Evolutionary conservation across 2,797 vertebrate genomes (phyloP).

Genomic region (Astyanax mexicanus): DNA sequence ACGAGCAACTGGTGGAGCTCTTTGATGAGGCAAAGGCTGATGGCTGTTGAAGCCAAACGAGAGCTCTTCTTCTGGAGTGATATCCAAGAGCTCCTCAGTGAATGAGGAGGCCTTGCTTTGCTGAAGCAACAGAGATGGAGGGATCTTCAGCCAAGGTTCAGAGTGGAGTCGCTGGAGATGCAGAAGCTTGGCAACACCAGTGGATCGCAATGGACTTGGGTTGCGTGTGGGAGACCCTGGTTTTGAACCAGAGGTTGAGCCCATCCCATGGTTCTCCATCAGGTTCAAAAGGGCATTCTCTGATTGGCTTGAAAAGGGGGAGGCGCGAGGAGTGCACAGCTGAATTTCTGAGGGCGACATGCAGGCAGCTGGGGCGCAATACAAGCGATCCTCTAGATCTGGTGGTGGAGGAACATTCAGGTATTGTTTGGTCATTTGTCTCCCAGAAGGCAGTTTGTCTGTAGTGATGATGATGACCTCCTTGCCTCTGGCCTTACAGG

Average conservation of each 20-base stretch:
- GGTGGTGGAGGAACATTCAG: conserved; percentile 84
- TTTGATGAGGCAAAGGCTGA: conserved; percentile 55
- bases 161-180: conserved; percentile 75
- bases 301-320: conserved; percentile 65
- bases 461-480: conserved; percentile 93
- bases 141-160: conserved; percentile 81
- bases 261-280: conserved; percentile 68
- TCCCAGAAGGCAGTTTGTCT: conserved; percentile 80
- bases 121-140: conserved; percentile 73
- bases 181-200: conserved; percentile 71
- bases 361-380: conserved; percentile 61
- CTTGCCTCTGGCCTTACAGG: conserved; percentile 84
- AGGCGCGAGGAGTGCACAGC: conserved; percentile 67
- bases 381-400: conserved; percentile 73
- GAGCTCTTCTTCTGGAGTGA: conserved; percentile 78
- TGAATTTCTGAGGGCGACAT: conserved; percentile 78
- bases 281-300: conserved; percentile 69
- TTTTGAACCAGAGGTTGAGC: conserved; percentile 58
- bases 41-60: conserved; percentile 72
- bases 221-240: conserved; percentile 73
- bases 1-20: conserved; percentile 68
- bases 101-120: conserved; percentile 81
- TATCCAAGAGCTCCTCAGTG: conserved; percentile 77
- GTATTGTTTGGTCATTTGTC: conserved; percentile 86
- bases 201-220: conserved; percentile 56